These are phyloP conservation scores for Pycnomerus fuliginosus DNA, from an alignment of 2,888 invertebrate genomes.

Conservation along the genomic window DNA sequence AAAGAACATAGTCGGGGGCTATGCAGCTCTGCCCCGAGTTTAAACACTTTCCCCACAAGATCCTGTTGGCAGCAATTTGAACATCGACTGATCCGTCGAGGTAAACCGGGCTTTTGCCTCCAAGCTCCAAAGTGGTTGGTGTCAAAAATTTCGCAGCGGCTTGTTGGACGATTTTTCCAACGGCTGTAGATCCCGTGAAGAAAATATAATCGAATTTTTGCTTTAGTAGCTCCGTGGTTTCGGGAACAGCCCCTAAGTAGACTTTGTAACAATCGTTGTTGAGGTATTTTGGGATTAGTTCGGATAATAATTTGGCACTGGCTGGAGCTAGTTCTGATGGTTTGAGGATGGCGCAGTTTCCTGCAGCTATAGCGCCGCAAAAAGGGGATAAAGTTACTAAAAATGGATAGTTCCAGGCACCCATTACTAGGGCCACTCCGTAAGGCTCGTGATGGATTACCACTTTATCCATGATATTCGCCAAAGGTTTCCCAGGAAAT, in stretches of 20 bases:
- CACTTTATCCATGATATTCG: slow-evolving; percentile 67
- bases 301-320: slow-evolving; percentile 70
- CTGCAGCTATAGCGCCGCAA: slow-evolving; percentile 84
- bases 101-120: slow-evolving; percentile 84
- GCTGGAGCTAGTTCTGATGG: slow-evolving; percentile 86
- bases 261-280: slow-evolving; percentile 87
- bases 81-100: slow-evolving; percentile 83
- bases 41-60: slow-evolving; percentile 93
- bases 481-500: slow-evolving; percentile 66
- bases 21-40: slow-evolving; percentile 96
- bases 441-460: slow-evolving; percentile 80
- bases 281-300: slow-evolving; percentile 82
- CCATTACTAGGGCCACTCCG: slow-evolving; percentile 67
- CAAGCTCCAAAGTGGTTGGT: slow-evolving; percentile 89
- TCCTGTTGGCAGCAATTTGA: slow-evolving; percentile 71
- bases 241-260: slow-evolving; percentile 77
- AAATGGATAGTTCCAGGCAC: slow-evolving; percentile 17
- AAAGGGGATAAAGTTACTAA: slow-evolving; percentile 9
- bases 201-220: slow-evolving; percentile 95
- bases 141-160: slow-evolving; percentile 91
- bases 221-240: slow-evolving; percentile 82
- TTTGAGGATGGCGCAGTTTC: slow-evolving; percentile 88
- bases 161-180: slow-evolving; percentile 84
- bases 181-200: slow-evolving; percentile 84
- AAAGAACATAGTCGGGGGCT: slow-evolving; percentile 92